Evolutionary conservation across 2,113 vertebrate species (phyloP), one percentile per base, ranked within the genome.

Genomic region (Cavia porcellus): DNA sequence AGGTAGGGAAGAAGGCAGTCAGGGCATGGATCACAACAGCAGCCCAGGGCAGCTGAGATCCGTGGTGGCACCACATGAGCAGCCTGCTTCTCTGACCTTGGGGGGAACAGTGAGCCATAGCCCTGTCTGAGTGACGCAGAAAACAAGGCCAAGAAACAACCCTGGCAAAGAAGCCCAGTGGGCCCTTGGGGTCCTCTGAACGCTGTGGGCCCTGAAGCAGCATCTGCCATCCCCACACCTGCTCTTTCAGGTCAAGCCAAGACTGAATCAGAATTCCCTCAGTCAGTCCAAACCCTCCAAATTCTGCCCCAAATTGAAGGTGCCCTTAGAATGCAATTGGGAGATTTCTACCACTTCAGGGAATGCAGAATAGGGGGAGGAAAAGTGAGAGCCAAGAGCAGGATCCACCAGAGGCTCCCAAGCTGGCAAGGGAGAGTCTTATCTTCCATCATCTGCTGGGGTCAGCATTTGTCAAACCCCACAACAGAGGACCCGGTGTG

Each of bases 401-500:
- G 20, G 68, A 89, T 25, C 50, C 42, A 45, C 12, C 19, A 7
- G 50, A 35, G 22, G 55, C 14, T 77, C 72, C 80, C 15, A 77
- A 68, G 12, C n/a, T 45, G 5, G 68, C 12, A 4, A 22, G 14
- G 42, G 28, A n/a, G 32, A n/a, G 32, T 9, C n/a, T 17, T 13
- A 74, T 10, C 8, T 14, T 24, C 3, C 0, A 38, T 6, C 2
- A 1, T 24, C 35, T 32, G 59, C 15, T 2, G 2, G 20, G 12
- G 57, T 47, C 64, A 13, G 59, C 7, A 17, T 85, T 66, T 25
- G n/a, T 66, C 30, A 52, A 25, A 24, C 10, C 15, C 47, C 3
- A 45, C 13, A 35, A 9, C 74, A 86, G 35, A 86, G 13, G 35
- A 38, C 42, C 30, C 3, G 17, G 14, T 14, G 13, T 25, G 42